Percentiles rank a stretch among this genome's conserved stretches.
Evolutionary conservation across 2,888 invertebrate species (phyloP).

Genomic region (Nineta flava): DNA sequence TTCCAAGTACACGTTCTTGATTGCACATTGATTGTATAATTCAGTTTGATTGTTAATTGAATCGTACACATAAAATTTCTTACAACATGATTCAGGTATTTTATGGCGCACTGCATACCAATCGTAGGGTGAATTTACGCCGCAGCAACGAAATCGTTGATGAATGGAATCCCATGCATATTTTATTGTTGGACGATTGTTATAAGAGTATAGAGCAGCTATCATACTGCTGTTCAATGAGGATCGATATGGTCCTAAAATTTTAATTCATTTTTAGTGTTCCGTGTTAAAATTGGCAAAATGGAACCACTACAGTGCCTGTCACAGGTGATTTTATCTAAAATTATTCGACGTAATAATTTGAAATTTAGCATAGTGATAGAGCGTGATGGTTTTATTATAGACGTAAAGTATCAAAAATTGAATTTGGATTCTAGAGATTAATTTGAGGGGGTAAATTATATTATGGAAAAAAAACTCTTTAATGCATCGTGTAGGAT

Average conservation of each 20-base stretch:
- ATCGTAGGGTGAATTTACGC: conserved; percentile 10
- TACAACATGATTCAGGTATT: conserved; percentile 12
- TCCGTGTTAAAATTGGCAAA: too few relatives aligned
- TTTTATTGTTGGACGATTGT: neutral
- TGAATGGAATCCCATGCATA: conserved; percentile 12
- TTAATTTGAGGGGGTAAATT: too few relatives aligned
- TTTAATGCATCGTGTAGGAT: too few relatives aligned
- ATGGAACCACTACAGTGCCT: too few relatives aligned
- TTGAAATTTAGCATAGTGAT: too few relatives aligned
- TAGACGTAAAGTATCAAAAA: too few relatives aligned
- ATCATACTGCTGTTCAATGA: conserved; percentile 10
- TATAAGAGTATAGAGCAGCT: conserved; percentile 9
- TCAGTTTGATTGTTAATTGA: neutral
- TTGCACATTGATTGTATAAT: too few relatives aligned
- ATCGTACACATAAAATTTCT: neutral
- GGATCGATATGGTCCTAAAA: conserved; percentile 7
- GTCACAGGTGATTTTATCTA: too few relatives aligned
- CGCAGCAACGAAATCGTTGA: conserved; percentile 13
- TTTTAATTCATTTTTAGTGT: neutral
- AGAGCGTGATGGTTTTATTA: too few relatives aligned
- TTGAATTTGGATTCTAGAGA: too few relatives aligned
- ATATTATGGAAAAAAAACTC: too few relatives aligned
- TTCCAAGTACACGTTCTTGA: neutral
- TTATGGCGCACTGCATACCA: conserved; percentile 9
- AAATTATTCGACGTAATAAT: too few relatives aligned